Percentiles rank a stretch among this genome's conserved stretches.
Evolutionary conservation across 2,888 invertebrate species (phyloP).

Genomic region (Silvanus unidentatus): DNA sequence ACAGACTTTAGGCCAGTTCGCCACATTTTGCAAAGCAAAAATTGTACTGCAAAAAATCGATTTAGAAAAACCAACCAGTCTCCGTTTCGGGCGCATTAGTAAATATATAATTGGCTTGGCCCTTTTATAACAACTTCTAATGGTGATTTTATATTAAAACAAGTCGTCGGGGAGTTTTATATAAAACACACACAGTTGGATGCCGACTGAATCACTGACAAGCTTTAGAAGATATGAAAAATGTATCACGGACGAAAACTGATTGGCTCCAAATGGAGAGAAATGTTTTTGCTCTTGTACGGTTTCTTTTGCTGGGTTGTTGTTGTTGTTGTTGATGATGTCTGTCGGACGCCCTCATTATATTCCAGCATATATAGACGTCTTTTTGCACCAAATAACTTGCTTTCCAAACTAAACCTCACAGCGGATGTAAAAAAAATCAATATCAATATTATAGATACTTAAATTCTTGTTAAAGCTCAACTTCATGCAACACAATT

Average conservation of each 20-base stretch:
- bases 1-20: constrained; percentile 39
- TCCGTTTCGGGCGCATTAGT: constrained; percentile 7
- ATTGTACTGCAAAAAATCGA: constrained; percentile 20
- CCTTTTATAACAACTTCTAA: constrained; percentile 33
- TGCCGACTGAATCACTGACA: constrained; percentile 38
- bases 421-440: too few species aligned
- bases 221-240: constrained; percentile 42
- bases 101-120: constrained; percentile 19
- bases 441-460: too few species aligned
- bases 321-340: constrained; percentile 21
- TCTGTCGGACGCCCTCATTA: constrained; percentile 32
- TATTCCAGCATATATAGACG: constrained; percentile 25
- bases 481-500: too few species aligned
- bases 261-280: constrained; percentile 28
- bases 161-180: constrained; percentile 27
- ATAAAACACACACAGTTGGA: constrained; percentile 33
- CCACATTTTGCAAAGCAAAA: constrained; percentile 30
- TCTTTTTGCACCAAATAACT: constrained; percentile 26
- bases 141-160: constrained; percentile 37
- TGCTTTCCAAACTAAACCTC: too few species aligned
- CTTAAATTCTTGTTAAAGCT: too few species aligned
- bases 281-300: too few species aligned
- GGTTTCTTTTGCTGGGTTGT: constrained; percentile 8
- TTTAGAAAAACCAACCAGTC: constrained; percentile 31
- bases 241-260: constrained; percentile 39